phyloP scores from a whole-genome alignment of 2,113 vertebrate species.

The Dipodomys stephensi region DNA sequence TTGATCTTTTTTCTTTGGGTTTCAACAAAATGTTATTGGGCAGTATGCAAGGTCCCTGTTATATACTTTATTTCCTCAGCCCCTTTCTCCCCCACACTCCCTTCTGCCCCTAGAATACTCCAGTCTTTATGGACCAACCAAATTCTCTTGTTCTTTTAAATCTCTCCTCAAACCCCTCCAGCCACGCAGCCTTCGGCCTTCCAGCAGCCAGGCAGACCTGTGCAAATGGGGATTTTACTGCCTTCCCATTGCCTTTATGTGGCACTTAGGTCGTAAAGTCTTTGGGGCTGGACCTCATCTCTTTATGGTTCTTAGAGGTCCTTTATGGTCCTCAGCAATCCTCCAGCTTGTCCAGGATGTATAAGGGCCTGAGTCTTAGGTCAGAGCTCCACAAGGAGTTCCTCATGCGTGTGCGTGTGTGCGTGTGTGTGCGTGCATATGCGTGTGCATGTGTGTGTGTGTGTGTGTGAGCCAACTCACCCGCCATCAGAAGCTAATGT shows the following conservation, averaged over 20 bases:
- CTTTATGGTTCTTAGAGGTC: background rate
- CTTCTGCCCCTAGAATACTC: background rate
- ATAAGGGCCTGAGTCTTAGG: background rate
- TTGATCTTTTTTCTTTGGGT: background rate
- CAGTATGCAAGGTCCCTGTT: background rate
- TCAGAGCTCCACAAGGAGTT: background rate
- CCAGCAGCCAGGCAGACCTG: background rate
- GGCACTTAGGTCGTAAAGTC: background rate
- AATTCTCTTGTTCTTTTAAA: background rate
- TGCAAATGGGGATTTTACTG: conserved; percentile 27
- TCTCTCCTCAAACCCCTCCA: background rate
- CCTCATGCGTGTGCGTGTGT: background rate
- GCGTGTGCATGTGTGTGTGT: too few relatives aligned
- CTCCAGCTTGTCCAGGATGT: rapidly evolving
- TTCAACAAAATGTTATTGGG: background rate
- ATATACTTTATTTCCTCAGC: background rate
- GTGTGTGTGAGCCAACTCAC: background rate
- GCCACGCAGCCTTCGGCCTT: background rate
- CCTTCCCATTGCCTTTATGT: background rate
- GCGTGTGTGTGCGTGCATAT: too few relatives aligned
- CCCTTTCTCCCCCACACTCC: background rate
- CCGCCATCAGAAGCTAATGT: too few relatives aligned
- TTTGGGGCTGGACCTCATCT: background rate
- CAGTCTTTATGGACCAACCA: background rate
- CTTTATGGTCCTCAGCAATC: background rate